These are phyloP conservation scores for Ceratoteleas bidentatus DNA, from an alignment of 1,140 invertebrate species.

Conservation along the genomic window DNA sequence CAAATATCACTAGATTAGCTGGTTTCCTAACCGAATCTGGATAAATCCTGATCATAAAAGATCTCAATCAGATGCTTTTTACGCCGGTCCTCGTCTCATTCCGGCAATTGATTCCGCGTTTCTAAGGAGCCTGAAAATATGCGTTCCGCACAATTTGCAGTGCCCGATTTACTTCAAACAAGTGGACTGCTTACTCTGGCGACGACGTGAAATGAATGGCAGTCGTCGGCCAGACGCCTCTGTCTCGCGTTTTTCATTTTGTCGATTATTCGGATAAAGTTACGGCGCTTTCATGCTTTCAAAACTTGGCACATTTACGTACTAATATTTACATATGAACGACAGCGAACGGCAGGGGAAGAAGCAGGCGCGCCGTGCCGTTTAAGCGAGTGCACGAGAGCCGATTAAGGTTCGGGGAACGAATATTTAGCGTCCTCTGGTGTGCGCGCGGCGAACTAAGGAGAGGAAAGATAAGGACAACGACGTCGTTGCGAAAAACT, in stretches of 20 bases:
- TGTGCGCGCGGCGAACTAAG: constrained; percentile 24
- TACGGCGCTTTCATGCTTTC: constrained; percentile 47
- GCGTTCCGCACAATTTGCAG: not conserved
- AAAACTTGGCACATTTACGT: constrained; percentile 56
- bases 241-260: constrained; percentile 38
- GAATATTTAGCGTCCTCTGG: constrained; percentile 50
- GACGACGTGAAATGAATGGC: constrained; percentile 42
- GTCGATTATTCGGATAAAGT: constrained; percentile 52
- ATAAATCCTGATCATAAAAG: no score
- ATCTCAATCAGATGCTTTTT: no score
- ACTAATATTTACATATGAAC: constrained; percentile 61
- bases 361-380: constrained; percentile 11
- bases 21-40: no score
- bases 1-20: no score
- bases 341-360: constrained; percentile 1
- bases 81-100: no score
- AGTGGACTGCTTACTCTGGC: constrained; percentile 39
- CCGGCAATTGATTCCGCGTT: not conserved
- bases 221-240: constrained; percentile 31
- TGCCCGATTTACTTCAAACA: constrained; percentile 41
- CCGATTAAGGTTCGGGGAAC: constrained; percentile 53
- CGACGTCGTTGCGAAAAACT: constrained; percentile 64
- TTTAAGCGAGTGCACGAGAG: constrained; percentile 44
- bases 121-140: not conserved
- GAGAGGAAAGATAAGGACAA: constrained; percentile 61